phyloP scores from a whole-genome alignment of 2,888 invertebrate genomes.

The Cacoxenus indagator region DNA sequence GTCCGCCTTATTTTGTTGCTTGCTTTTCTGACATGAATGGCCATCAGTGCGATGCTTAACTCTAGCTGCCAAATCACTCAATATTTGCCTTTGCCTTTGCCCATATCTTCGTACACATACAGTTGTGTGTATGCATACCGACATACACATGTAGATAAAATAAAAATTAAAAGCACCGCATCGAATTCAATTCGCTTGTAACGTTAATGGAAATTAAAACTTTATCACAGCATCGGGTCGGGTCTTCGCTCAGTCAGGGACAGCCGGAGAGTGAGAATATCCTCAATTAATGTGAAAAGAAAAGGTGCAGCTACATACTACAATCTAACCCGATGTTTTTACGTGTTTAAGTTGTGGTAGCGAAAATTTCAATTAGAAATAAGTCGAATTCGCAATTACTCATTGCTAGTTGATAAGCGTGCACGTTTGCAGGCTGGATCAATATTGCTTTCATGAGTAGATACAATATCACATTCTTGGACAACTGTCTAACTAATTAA shows the following conservation, averaged over 20 bases:
- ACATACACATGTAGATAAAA: background rate
- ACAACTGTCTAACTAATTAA: background rate
- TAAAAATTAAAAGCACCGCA: background rate
- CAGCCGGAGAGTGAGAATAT: no score
- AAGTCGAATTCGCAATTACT: background rate
- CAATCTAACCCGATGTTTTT: no score
- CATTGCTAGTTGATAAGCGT: background rate
- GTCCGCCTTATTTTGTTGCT: background rate
- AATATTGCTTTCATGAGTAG: background rate
- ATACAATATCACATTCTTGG: background rate
- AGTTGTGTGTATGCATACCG: background rate
- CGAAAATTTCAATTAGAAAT: background rate
- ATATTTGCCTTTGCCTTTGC: conserved; percentile 3
- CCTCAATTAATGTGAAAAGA: no score
- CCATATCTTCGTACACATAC: background rate
- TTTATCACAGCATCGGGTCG: background rate
- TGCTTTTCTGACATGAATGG: conserved; percentile 34
- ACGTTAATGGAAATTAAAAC: background rate
- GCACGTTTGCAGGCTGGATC: background rate
- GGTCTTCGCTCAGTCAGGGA: no score
- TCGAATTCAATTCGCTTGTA: background rate
- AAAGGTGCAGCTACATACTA: no score
- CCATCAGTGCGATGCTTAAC: conserved; percentile 43
- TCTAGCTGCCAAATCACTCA: conserved; percentile 45
- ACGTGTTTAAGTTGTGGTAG: no score